These are phyloP conservation scores for Mesitornis unicolor DNA, from an alignment of 2,113 vertebrate species.

Conservation along the genomic window DNA sequence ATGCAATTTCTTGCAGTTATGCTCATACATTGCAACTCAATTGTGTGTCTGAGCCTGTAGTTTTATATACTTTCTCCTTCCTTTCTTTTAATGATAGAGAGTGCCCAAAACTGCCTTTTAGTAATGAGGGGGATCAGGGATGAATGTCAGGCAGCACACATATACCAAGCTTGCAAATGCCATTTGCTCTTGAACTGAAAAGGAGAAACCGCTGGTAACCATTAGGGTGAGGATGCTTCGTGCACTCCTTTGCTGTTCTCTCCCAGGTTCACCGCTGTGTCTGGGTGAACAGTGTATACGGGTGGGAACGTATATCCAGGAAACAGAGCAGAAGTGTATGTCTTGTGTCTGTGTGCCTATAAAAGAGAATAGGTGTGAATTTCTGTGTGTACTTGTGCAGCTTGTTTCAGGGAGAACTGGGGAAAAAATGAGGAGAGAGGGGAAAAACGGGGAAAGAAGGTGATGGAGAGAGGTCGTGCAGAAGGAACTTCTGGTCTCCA, in stretches of 20 bases:
- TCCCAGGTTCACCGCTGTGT: too few species aligned
- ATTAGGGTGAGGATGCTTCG: neutral
- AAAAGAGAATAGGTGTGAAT: neutral
- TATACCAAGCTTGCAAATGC: neutral
- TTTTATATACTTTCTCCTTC: neutral
- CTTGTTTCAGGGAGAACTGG: neutral
- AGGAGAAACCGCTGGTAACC: neutral
- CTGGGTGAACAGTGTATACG: accelerated
- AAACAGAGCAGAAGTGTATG: neutral
- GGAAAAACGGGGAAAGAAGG: accelerated
- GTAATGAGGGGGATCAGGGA: neutral
- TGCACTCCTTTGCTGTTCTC: neutral
- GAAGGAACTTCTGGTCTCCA: neutral
- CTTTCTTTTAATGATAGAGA: neutral
- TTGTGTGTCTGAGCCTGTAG: neutral
- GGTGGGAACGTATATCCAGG: neutral
- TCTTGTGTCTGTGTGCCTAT: accelerated
- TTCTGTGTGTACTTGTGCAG: neutral
- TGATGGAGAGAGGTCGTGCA: neutral
- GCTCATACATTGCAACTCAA: neutral
- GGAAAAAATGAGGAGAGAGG: neutral
- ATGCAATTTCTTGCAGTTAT: neutral
- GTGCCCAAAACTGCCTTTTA: neutral
- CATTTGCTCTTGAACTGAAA: neutral
- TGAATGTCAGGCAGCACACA: neutral